Evolutionary conservation across 2,888 invertebrate species (phyloP).

Genomic region (Exocentrus adspersus): DNA sequence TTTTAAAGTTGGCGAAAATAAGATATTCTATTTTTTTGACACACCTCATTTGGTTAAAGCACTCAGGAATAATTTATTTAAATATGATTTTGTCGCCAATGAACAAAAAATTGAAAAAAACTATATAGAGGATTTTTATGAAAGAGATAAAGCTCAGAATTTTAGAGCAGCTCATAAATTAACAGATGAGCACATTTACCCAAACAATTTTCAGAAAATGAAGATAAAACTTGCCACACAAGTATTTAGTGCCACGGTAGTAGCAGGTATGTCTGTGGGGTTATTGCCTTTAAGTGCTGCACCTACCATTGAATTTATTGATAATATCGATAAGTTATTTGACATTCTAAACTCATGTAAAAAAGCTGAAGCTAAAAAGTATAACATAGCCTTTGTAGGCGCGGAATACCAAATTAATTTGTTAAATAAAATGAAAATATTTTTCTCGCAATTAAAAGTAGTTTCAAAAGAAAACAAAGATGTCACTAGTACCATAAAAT

Average conservation of each 20-base stretch:
- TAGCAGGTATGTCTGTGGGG: neutral
- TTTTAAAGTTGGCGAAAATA: slow-evolving; percentile 11
- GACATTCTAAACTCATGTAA: neutral
- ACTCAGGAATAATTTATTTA: slow-evolving; percentile 35
- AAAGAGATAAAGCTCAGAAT: slow-evolving; percentile 31
- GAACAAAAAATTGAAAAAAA: slow-evolving; percentile 28
- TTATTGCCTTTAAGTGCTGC: neutral
- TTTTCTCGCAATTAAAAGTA: neutral
- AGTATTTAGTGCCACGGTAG: slow-evolving; percentile 1
- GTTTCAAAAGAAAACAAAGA: neutral
- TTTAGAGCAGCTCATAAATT: neutral
- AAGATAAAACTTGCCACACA: neutral
- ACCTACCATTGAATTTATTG: neutral
- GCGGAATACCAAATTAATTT: neutral
- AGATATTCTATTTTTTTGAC: slow-evolving; percentile 33
- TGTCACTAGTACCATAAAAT: neutral
- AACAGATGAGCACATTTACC: neutral
- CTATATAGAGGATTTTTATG: slow-evolving; percentile 34
- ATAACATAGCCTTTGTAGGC: slow-evolving; percentile 1
- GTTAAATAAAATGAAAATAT: neutral
- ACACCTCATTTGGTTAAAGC: slow-evolving; percentile 33
- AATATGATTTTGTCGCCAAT: slow-evolving; percentile 27
- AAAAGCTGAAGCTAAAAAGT: neutral
- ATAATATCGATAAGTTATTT: slow-evolving; percentile 4
- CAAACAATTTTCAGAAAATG: neutral